Evolutionary conservation across 2,797 vertebrate genomes (phyloP).

Genomic region (Dallia pectoralis): DNA sequence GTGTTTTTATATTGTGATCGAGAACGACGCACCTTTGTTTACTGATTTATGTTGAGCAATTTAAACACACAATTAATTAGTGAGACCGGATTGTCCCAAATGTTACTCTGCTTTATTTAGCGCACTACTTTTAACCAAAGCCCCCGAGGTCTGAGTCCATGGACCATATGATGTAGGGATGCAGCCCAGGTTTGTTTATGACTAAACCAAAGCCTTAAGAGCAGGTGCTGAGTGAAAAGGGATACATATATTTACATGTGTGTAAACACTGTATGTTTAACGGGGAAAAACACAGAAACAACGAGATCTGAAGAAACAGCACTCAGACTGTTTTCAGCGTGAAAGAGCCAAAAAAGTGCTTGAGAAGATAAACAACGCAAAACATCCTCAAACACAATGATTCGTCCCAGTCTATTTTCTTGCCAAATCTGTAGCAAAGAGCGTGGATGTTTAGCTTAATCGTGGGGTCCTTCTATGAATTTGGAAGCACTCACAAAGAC

Average conservation of each 20-base stretch:
- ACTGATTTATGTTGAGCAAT: neutral
- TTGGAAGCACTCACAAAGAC: conserved; percentile 58
- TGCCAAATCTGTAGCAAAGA: conserved; percentile 44
- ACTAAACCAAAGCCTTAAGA: neutral
- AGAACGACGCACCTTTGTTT: conserved; percentile 24
- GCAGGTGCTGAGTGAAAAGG: neutral
- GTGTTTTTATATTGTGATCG: neutral
- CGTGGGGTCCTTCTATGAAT: conserved; percentile 58
- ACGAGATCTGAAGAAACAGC: conserved; percentile 10
- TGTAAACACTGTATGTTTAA: neutral
- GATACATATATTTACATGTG: conserved; percentile 12
- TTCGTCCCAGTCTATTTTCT: conserved; percentile 38
- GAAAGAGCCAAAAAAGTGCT: conserved; percentile 37
- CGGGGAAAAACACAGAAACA: conserved; percentile 12
- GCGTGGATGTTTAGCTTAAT: conserved; percentile 46
- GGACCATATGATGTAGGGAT: neutral
- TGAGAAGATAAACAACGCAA: conserved; percentile 53
- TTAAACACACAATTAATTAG: neutral
- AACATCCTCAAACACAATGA: conserved; percentile 42
- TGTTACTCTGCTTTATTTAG: neutral
- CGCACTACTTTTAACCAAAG: neutral
- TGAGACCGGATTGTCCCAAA: neutral
- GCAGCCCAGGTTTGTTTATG: neutral
- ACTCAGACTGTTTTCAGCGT: conserved; percentile 12
- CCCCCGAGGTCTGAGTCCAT: neutral